Base-by-base conservation (phyloP, 2,888 invertebrate species). In the Calliopum simillimum region DNA sequence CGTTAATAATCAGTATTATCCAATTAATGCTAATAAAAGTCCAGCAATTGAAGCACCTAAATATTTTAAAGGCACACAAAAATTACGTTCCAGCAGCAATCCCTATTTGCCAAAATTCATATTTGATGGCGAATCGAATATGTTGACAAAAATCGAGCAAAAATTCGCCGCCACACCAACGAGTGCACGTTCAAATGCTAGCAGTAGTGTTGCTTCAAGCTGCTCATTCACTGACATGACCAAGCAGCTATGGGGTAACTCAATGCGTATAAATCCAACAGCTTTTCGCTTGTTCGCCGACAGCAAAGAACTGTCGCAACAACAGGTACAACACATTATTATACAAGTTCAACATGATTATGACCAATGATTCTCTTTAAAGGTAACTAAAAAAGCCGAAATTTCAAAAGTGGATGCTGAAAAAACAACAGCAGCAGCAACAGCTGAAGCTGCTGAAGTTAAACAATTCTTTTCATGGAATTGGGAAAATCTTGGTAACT, bases 401-500 rank as follows among this genome's bases (percentile, higher is more conserved):
- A 8, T 19, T 25, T 14, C 25, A 3, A 23, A 56, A 55, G n/a
- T 12, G 11, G 21, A 23, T n/a, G 46, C 16, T 25, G 33, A 23
- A 47, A 56, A 44, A 66, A 33, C 23, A 16, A 46, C 21, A 41
- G 3, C n/a, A 41, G 14, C 59, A 59, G 41, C 16, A 19, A 58
- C 6, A 55, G 25, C 2, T 49, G n/a, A 11, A 66, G 44, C 55
- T 55, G 8, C 33, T 33, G 33, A 53, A 19, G 53, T 8, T 14
- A 49, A 41, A 16, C 47, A 23, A 21, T 63, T 72, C 46, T 76
- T 68, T 65, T 79, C 67, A 8, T 80, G 80, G 79, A 79, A 79
- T 68, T 81, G 81, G 81, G 79, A 81, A 71, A 73, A 78, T 41
- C 74, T 81, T 47, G 80, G 76, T 25, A 75, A 76, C 47, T 69